Conservation (phyloP, 2,113 vertebrate species). For the Nipponia nippon region DNA sequence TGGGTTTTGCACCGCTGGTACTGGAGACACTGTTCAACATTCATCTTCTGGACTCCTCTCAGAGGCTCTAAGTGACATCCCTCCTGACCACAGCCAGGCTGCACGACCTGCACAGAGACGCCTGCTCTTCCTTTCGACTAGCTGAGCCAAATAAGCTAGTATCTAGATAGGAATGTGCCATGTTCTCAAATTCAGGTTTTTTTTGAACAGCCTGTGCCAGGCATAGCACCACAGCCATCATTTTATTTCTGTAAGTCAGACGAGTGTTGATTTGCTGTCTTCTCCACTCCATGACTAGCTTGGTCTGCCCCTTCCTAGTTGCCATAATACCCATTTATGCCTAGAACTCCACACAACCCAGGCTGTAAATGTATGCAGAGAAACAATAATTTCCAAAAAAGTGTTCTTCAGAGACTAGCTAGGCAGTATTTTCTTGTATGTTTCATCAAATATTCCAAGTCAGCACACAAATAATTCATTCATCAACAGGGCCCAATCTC, state of each 20-base stretch:
- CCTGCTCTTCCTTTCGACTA: neutral
- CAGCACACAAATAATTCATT: constrained; percentile 4
- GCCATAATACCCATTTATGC: rapidly evolving
- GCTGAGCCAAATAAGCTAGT: neutral
- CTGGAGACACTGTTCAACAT: neutral
- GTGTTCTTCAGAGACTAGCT: neutral
- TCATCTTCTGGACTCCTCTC: neutral
- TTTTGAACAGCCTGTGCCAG: neutral
- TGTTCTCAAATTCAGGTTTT: neutral
- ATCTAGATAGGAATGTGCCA: neutral
- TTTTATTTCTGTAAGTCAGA: neutral
- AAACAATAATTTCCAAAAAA: neutral
- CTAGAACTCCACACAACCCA: neutral
- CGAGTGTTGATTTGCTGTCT: neutral
- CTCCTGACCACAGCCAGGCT: neutral
- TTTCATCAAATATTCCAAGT: neutral
- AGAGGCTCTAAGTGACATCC: neutral
- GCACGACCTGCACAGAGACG: rapidly evolving
- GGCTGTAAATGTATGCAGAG: neutral
- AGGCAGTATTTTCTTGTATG: neutral
- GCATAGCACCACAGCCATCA: neutral
- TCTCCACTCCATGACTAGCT: neutral
- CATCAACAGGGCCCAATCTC: neutral
- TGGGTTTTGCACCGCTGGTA: neutral
- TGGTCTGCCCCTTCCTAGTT: neutral